Evolutionary conservation across 2,888 invertebrate species (phyloP).

Genomic region (Nycteola revayana): DNA sequence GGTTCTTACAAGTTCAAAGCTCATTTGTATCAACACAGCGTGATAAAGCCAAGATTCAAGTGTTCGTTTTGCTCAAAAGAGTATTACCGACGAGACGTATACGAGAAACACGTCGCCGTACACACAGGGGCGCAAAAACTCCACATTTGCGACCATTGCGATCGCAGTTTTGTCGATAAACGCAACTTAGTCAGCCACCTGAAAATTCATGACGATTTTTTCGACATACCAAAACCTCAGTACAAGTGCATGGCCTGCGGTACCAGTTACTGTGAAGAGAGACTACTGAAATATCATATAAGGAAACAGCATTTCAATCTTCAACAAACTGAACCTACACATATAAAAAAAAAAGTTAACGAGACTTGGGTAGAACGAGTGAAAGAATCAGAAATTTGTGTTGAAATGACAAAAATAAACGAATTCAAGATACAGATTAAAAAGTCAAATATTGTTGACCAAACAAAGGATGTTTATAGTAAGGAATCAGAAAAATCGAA

Average conservation of each 20-base stretch:
- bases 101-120: slow-evolving; percentile 36
- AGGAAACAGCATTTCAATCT: slow-evolving; percentile 55
- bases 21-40: slow-evolving; percentile 50
- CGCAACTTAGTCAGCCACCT: slow-evolving; percentile 52
- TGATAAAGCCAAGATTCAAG: slow-evolving; percentile 41
- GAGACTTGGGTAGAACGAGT: slow-evolving; percentile 63
- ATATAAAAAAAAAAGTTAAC: slow-evolving; percentile 44
- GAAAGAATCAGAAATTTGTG: slow-evolving; percentile 43
- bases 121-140: slow-evolving; percentile 40
- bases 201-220: slow-evolving; percentile 50
- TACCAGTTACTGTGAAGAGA: slow-evolving; percentile 48
- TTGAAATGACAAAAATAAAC: slow-evolving; percentile 61
- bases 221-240: slow-evolving; percentile 9
- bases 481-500: slow-evolving; percentile 11
- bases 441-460: slow-evolving; percentile 29
- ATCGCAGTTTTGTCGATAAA: slow-evolving; percentile 51
- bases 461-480: slow-evolving; percentile 7
- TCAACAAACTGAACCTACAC: slow-evolving; percentile 20
- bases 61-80: slow-evolving; percentile 49
- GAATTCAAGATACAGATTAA: slow-evolving; percentile 54
- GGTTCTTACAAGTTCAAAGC: slow-evolving; percentile 40
- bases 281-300: slow-evolving; percentile 53
- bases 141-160: slow-evolving; percentile 55
- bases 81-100: slow-evolving; percentile 53
- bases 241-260: slow-evolving; percentile 54